These are phyloP conservation scores for Pelecanoides urinatrix DNA, from an alignment of 2,113 vertebrate genomes.

Conservation along the genomic window DNA sequence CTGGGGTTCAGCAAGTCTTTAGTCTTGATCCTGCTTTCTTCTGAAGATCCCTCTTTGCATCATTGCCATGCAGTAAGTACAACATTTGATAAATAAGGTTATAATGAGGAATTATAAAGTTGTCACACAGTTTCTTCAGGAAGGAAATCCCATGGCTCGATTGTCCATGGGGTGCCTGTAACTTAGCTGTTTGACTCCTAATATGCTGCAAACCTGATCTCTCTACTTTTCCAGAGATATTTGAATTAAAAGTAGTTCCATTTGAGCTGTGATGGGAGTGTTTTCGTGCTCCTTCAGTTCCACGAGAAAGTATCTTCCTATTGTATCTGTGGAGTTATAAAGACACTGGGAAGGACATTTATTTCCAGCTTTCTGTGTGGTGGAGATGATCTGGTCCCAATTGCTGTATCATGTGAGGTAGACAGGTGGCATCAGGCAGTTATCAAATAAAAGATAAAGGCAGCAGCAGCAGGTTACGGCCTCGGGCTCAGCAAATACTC, in stretches of 20 bases:
- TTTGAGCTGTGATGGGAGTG: not conserved
- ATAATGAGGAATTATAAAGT: not conserved
- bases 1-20: not conserved
- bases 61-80: accelerated
- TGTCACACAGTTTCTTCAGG: not conserved
- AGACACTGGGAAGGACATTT: not conserved
- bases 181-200: not conserved
- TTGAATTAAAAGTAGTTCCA: not conserved
- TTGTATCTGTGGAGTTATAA: not conserved
- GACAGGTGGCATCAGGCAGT: constrained; percentile 51
- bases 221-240: not conserved
- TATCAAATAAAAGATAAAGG: constrained; percentile 62
- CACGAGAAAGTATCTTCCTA: not conserved
- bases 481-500: constrained; percentile 59
- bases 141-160: not conserved
- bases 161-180: not conserved
- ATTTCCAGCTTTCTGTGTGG: not conserved
- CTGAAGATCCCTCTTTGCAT: not conserved
- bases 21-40: not conserved
- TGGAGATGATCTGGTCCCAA: not conserved
- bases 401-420: constrained; percentile 5
- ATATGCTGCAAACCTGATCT: not conserved
- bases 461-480: constrained; percentile 46
- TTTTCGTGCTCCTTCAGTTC: not conserved
- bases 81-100: not conserved